These are phyloP conservation scores for Arctocebus calabarensis DNA, from an alignment of 2,797 vertebrate genomes.

Conservation along the genomic window DNA sequence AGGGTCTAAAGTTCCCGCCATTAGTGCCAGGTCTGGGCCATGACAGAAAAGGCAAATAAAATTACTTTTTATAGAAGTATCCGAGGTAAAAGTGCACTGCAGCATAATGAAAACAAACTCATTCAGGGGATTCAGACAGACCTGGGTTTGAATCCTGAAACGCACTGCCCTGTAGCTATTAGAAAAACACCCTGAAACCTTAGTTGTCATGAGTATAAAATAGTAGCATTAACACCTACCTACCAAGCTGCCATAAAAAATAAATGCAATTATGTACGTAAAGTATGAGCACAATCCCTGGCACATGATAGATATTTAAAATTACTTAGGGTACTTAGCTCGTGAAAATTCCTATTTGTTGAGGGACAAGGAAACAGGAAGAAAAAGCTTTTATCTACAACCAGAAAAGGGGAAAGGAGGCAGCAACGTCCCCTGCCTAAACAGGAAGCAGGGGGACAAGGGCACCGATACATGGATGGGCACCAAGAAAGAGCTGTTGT, in stretches of 20 bases:
- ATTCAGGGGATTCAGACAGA: neutral
- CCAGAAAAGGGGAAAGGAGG: neutral
- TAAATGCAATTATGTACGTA: too few species aligned
- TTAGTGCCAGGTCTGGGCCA: neutral
- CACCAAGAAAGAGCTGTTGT: neutral
- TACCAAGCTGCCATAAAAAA: too few species aligned
- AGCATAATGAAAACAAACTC: neutral
- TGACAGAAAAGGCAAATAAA: neutral
- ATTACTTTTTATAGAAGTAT: neutral
- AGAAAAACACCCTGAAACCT: too few species aligned
- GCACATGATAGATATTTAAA: neutral
- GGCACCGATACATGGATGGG: accelerated
- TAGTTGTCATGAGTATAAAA: too few species aligned
- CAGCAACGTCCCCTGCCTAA: neutral
- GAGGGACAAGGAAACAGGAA: neutral
- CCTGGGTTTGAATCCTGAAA: neutral
- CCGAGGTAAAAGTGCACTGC: neutral
- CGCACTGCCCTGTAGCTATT: too few species aligned
- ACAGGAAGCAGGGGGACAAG: neutral
- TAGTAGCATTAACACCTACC: too few species aligned
- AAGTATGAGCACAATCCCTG: too few species aligned
- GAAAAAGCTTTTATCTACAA: neutral
- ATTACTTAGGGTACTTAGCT: neutral
- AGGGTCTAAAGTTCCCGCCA: neutral
- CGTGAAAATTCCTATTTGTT: neutral